Evolutionary conservation across 2,113 vertebrate genomes (phyloP).

Genomic region (Colinus virginianus): DNA sequence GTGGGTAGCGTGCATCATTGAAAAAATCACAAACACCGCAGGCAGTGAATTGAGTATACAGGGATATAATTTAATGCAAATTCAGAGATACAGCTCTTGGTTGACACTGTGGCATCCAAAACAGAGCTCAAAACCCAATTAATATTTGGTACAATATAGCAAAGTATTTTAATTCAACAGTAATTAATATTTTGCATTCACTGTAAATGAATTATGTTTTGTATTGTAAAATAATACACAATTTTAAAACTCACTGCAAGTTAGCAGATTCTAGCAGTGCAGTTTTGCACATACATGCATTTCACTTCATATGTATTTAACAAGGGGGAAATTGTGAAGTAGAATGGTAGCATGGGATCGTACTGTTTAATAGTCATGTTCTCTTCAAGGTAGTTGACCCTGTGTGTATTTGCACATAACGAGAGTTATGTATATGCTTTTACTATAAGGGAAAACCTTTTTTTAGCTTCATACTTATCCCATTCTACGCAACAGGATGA

Average conservation of each 20-base stretch:
- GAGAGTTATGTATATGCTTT: fast-evolving
- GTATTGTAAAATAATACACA: not conserved
- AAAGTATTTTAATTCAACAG: not conserved
- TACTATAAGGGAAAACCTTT: not conserved
- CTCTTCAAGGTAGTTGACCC: not conserved
- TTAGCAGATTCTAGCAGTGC: not conserved
- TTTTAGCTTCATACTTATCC: not conserved
- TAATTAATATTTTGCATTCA: not conserved
- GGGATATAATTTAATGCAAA: not conserved
- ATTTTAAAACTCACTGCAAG: not conserved
- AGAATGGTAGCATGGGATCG: not conserved
- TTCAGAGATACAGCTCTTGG: not conserved
- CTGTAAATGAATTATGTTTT: not conserved
- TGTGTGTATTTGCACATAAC: not conserved
- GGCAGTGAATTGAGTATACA: not conserved
- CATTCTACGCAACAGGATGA: not conserved
- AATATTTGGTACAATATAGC: not conserved
- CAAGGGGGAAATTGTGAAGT: not conserved
- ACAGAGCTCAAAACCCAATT: not conserved
- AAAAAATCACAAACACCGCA: not conserved
- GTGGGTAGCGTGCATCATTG: fast-evolving
- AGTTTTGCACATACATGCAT: not conserved
- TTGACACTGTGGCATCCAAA: not conserved
- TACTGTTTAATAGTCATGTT: not conserved
- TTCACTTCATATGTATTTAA: not conserved